Base-by-base conservation (phyloP, 2,797 vertebrate genomes). In the Arrhamphus sclerolepis region DNA sequence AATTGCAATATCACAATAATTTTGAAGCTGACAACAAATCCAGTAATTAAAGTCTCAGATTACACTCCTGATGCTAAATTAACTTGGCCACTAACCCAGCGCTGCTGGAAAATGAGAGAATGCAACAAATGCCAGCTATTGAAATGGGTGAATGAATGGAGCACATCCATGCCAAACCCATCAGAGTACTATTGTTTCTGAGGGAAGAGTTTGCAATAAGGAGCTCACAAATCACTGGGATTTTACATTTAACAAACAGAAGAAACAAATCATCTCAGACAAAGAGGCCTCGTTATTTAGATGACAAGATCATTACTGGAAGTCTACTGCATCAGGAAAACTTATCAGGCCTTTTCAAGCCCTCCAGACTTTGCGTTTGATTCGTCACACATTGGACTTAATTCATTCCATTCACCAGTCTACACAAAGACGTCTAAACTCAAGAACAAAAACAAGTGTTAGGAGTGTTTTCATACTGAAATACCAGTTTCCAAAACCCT, bases 31-130 rank as follows among this genome's bases (percentile, higher is more conserved):
- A 59, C 39, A 73, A 20, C 54, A 69, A 56, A 59, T 56, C n/a
- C 5, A 7, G 56, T 54, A 80, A 83, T 72, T 78, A 65, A 41
- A 80, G 57, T 62, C 77, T 63, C 21, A 63, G 76, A 85, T 77
- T 66, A 72, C 46, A 74, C 58, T 75, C 60, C 20, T 78, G 70
- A 84, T 78, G 64, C 66, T 46, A 80, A 79, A 83, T 78, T 8
- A 57, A 78, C 67, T 76, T 57, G 77, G 78, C 75, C 62, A 44
- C 61, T 34, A 48, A 31, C 54, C 34, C 64, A 16, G 47, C 54
- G 77, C 52, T 47, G 68, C 52, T 18, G 40, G 51, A 65, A 70
- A 72, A 62, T 10, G 50, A 78, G 41, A 38, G 42, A 80, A 69
- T 11, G 28, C 29, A 52, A 51, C 66, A 38, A 65, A 50, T 56